phyloP scores from a whole-genome alignment of 2,888 invertebrate species.

The Caradrina kadenii region DNA sequence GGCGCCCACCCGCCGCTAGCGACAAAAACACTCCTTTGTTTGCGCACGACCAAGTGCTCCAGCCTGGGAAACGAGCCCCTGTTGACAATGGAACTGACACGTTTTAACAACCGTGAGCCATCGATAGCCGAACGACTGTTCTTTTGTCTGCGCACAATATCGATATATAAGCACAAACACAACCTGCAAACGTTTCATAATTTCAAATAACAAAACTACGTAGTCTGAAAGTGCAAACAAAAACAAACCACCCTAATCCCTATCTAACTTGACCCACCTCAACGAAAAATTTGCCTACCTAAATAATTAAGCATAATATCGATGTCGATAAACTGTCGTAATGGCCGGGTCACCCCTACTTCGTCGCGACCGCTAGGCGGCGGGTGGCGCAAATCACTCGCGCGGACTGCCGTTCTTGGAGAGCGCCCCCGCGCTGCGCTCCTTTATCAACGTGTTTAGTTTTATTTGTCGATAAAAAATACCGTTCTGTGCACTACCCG shows the following conservation, averaged over 20 bases:
- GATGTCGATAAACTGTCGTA: conserved; percentile 70
- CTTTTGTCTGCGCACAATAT: conserved; percentile 19
- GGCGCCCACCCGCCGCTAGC: conserved; percentile 85
- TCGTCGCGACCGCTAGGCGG: conserved; percentile 84
- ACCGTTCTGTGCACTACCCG: conserved; percentile 56
- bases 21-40: conserved; percentile 90
- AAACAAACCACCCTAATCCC: neutral
- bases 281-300: conserved; percentile 27
- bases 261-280: conserved; percentile 39
- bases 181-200: neutral
- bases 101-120: conserved; percentile 56
- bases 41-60: conserved; percentile 73
- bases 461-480: conserved; percentile 81
- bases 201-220: neutral
- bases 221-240: conserved; percentile 7
- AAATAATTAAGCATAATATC: conserved; percentile 61
- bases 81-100: conserved; percentile 65
- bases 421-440: conserved; percentile 77
- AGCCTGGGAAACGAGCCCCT: conserved; percentile 54
- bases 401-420: conserved; percentile 89
- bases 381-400: conserved; percentile 90
- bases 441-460: conserved; percentile 73
- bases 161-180: neutral
- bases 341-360: conserved; percentile 72
- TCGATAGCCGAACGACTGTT: conserved; percentile 36